Conservation (phyloP, 2,888 invertebrate genomes). For the Heliconius cydno region DNA sequence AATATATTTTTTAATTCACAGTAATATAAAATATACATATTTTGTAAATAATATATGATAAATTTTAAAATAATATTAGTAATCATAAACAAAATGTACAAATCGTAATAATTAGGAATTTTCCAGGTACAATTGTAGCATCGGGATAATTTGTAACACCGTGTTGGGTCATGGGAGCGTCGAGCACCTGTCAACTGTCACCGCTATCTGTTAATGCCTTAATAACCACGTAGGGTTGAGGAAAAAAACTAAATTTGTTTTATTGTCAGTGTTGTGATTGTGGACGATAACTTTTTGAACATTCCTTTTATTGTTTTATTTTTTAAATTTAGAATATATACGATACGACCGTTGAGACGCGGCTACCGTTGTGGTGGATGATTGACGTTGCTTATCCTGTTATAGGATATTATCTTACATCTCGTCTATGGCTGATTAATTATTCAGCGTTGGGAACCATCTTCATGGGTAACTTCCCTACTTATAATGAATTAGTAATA, state of each 20-base stretch:
- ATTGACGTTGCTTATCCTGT: conserved; percentile 2
- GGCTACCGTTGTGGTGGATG: not conserved
- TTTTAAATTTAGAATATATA: not conserved
- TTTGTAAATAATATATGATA: not conserved
- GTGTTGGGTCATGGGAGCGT: conserved; percentile 65
- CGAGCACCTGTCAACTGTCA: conserved; percentile 66
- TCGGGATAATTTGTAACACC: conserved; percentile 70
- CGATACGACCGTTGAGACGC: not conserved
- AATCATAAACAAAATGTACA: conserved; percentile 46
- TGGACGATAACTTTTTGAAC: conserved; percentile 24
- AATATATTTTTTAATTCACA: too few species aligned
- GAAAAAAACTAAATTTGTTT: conserved; percentile 27
- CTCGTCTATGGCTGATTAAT: not conserved
- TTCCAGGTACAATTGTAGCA: conserved; percentile 61
- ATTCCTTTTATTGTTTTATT: conserved; percentile 28
- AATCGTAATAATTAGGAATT: conserved; percentile 59
- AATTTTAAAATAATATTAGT: conserved; percentile 21
- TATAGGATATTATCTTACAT: not conserved
- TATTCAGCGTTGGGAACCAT: not conserved
- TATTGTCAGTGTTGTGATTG: conserved; percentile 27
- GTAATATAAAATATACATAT: too few species aligned
- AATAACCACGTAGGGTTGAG: conserved; percentile 59
- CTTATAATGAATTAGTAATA: not conserved
- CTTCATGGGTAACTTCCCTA: not conserved
- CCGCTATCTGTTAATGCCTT: conserved; percentile 56